Percentiles rank a stretch among this genome's conserved stretches.
Conservation (phyloP, 1,140 invertebrate genomes). For the Leptinotarsa undecemlineata region DNA sequence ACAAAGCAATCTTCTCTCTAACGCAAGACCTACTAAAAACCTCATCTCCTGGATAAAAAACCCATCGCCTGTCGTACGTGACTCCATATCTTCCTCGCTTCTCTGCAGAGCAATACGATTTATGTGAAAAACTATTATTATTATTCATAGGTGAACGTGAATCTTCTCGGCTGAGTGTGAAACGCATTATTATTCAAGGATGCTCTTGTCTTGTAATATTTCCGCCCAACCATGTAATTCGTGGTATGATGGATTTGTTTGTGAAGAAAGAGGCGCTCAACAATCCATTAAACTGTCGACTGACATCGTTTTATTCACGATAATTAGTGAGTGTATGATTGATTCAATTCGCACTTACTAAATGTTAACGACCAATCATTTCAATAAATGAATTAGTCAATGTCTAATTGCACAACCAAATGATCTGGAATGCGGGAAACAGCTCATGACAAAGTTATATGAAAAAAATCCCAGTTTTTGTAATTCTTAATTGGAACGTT, state of each 20-base stretch:
- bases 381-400: too few species aligned
- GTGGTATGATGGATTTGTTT: not conserved
- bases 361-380: not conserved
- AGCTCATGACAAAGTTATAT: too few species aligned
- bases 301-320: not conserved
- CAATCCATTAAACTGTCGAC: not conserved
- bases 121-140: conserved; percentile 9
- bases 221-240: not conserved
- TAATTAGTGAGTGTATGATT: not conserved
- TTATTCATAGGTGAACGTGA: conserved; percentile 1
- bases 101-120: not conserved
- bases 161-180: not conserved
- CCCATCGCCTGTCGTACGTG: not conserved
- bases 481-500: too few species aligned
- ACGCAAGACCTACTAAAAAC: too few species aligned
- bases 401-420: too few species aligned
- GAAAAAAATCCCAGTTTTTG: too few species aligned
- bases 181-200: conserved; percentile 5
- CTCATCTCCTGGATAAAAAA: not conserved
- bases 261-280: not conserved
- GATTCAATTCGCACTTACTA: not conserved
- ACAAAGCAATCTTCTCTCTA: too few species aligned
- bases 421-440: too few species aligned
- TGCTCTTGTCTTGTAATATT: not conserved
- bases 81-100: not conserved